These are phyloP conservation scores for Rhincodon typus DNA, from an alignment of 2,797 vertebrate genomes.

Conservation along the genomic window DNA sequence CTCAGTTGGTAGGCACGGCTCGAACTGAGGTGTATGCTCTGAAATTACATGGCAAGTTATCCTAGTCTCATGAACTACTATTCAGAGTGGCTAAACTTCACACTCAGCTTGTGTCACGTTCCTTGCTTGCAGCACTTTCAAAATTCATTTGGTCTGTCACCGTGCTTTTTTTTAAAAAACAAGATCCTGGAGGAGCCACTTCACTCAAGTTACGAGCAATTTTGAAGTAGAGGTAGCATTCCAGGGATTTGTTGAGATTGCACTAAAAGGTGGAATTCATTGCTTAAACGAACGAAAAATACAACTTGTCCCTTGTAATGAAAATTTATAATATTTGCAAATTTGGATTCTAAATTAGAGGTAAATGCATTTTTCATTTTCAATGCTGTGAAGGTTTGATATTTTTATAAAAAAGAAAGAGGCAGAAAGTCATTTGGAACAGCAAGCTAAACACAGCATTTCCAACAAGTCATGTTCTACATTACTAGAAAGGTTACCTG, in stretches of 20 bases:
- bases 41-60: not conserved
- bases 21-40: not conserved
- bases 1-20: not conserved
- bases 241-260: not conserved
- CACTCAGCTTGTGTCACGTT: not conserved
- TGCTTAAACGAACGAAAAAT: not conserved
- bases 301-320: not conserved
- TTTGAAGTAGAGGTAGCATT: not conserved
- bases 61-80: not conserved
- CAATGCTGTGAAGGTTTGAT: no score
- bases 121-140: not conserved
- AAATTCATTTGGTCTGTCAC: not conserved
- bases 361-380: no score
- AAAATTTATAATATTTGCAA: no score
- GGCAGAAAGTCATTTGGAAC: no score
- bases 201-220: not conserved
- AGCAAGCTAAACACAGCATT: no score
- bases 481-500: no score
- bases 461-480: no score
- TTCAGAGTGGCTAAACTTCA: not conserved
- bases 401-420: no score
- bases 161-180: not conserved
- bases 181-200: not conserved
- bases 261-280: not conserved
- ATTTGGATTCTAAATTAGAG: no score